A percentile compares a stretch with the other conserved stretches of the same genome.
Evolutionary conservation across 2,888 invertebrate genomes (phyloP).

Genomic region (Lampropteryx suffumata): DNA sequence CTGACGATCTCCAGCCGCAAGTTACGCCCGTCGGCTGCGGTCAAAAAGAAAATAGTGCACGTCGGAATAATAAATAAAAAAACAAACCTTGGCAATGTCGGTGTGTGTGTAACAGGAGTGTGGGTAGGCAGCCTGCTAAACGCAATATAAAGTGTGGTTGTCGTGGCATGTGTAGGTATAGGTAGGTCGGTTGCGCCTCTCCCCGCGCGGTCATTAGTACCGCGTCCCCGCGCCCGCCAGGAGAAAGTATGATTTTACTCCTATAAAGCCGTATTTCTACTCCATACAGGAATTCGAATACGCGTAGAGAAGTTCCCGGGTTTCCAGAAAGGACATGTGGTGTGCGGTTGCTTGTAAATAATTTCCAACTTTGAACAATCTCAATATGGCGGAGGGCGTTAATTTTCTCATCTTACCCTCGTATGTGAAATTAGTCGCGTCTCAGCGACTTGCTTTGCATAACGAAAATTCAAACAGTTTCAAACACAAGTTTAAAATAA

Average conservation of each 20-base stretch:
- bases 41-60: constrained; percentile 77
- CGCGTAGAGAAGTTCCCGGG: constrained; percentile 73
- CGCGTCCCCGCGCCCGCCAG: constrained; percentile 68
- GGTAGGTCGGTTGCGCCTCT: constrained; percentile 69
- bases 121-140: constrained; percentile 79
- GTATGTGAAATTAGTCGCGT: constrained; percentile 24
- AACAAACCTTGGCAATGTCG: constrained; percentile 60
- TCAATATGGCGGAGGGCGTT: constrained; percentile 59
- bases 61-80: constrained; percentile 75
- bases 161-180: constrained; percentile 69
- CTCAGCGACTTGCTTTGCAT: constrained; percentile 23
- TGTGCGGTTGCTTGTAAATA: constrained; percentile 71
- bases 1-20: constrained; percentile 43
- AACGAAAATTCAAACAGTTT: constrained; percentile 5
- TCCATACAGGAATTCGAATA: constrained; percentile 82
- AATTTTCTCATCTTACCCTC: constrained; percentile 33
- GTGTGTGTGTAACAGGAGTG: constrained; percentile 67
- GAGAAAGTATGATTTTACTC: constrained; percentile 83
- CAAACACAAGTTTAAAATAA: constrained; percentile 1
- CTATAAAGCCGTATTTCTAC: constrained; percentile 83
- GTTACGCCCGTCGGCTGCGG: constrained; percentile 50
- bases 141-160: constrained; percentile 82
- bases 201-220: constrained; percentile 83
- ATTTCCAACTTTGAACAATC: constrained; percentile 77
- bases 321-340: constrained; percentile 77